phyloP scores from a whole-genome alignment of 1,140 invertebrate genomes.

The Chironomus tepperi region DNA sequence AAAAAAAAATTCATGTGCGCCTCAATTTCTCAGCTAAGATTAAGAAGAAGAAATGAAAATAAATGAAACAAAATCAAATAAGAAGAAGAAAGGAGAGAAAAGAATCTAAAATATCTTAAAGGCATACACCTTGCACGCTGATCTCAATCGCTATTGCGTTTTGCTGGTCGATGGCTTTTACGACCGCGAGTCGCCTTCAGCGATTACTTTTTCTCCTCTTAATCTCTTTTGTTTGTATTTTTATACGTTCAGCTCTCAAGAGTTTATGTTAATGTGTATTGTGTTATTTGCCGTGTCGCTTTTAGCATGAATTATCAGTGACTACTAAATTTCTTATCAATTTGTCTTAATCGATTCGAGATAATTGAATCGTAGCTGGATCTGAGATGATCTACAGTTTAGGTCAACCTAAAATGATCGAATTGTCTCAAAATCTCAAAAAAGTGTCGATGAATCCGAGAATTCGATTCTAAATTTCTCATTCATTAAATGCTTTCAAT shows the following conservation, averaged over 20 bases:
- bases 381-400: too few species aligned
- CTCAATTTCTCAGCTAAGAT: not conserved
- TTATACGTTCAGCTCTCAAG: not conserved
- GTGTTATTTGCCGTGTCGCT: too few species aligned
- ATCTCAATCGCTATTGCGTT: conserved; percentile 4
- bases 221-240: not conserved
- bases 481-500: too few species aligned
- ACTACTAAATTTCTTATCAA: too few species aligned
- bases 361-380: too few species aligned
- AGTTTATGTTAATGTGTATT: too few species aligned
- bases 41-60: not conserved
- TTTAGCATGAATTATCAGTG: too few species aligned
- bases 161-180: conserved; percentile 20
- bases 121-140: conserved; percentile 19
- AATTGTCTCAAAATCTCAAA: too few species aligned
- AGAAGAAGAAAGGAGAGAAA: not conserved
- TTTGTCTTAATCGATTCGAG: too few species aligned
- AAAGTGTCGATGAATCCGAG: too few species aligned
- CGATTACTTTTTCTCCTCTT: not conserved
- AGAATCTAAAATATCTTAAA: not conserved
- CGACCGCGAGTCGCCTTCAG: not conserved
- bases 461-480: too few species aligned
- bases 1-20: not conserved
- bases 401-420: too few species aligned
- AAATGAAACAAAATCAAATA: not conserved